Conservation (phyloP, 2,113 vertebrate species). For the Nothocercus nigrocapillus region DNA sequence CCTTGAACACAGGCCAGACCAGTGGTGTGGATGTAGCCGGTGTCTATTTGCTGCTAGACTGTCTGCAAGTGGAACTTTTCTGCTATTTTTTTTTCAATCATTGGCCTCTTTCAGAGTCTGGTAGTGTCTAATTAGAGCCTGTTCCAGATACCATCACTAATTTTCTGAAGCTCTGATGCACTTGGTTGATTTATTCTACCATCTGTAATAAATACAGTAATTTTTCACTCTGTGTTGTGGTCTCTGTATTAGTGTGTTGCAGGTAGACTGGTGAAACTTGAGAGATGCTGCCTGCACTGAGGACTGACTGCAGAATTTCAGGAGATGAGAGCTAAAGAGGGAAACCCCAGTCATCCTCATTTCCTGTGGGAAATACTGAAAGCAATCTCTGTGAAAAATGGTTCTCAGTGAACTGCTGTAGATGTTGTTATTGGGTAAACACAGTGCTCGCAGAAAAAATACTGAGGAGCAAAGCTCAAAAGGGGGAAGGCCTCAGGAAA, state of each 20-base stretch:
- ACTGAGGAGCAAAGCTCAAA: background rate
- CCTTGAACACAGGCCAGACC: background rate
- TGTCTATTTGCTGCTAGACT: background rate
- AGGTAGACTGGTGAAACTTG: background rate
- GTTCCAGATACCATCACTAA: background rate
- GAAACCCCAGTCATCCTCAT: background rate
- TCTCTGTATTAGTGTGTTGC: background rate
- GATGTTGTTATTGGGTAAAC: background rate
- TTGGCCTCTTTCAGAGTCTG: background rate
- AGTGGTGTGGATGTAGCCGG: background rate
- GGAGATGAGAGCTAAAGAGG: background rate
- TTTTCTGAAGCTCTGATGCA: background rate
- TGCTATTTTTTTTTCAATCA: background rate
- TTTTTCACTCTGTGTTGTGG: background rate
- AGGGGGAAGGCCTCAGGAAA: background rate
- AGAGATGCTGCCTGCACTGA: background rate
- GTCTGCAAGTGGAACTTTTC: background rate
- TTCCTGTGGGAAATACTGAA: background rate
- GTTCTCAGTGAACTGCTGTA: background rate
- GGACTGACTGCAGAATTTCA: background rate
- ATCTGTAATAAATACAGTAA: background rate
- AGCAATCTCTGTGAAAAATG: background rate
- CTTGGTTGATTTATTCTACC: background rate
- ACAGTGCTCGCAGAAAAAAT: background rate
- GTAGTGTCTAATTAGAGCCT: background rate